phyloP scores from a whole-genome alignment of 2,113 vertebrate genomes.

The Hucho hucho region DNA sequence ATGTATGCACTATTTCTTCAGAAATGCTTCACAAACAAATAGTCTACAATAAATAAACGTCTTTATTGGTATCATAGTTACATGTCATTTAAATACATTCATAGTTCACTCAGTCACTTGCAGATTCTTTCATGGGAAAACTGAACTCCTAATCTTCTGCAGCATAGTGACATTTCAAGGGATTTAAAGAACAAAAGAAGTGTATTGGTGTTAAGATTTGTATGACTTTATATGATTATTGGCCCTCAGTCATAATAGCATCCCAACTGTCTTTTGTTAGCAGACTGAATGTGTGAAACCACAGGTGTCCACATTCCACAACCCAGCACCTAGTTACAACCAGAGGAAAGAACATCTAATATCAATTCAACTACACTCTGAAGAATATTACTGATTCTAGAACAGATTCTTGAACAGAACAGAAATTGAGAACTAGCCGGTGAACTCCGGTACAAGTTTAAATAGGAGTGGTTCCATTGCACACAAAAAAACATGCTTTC shows the following conservation, averaged over 20 bases:
- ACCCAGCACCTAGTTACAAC: constrained; percentile 64
- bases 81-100: constrained; percentile 46
- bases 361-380: constrained; percentile 28
- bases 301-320: constrained; percentile 70
- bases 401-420: constrained; percentile 14
- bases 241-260: constrained; percentile 50
- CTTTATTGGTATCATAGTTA: constrained; percentile 58
- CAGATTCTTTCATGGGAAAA: constrained; percentile 15
- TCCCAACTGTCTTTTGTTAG: constrained; percentile 61
- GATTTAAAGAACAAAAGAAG: constrained; percentile 42
- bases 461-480: too few relatives aligned
- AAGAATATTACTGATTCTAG: constrained; percentile 14
- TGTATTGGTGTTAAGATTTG: constrained; percentile 16
- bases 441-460: neutral
- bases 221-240: constrained; percentile 10
- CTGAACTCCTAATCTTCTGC: constrained; percentile 17
- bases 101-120: constrained; percentile 43
- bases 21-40: constrained; percentile 2
- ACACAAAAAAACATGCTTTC: too few relatives aligned
- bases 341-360: constrained; percentile 40
- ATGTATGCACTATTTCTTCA: neutral
- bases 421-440: too few relatives aligned
- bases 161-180: constrained; percentile 38
- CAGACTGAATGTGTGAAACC: constrained; percentile 36
- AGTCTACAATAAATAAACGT: constrained; percentile 55